Base-by-base conservation (phyloP, 2,888 invertebrate species). In the Mythimna lalbum region DNA sequence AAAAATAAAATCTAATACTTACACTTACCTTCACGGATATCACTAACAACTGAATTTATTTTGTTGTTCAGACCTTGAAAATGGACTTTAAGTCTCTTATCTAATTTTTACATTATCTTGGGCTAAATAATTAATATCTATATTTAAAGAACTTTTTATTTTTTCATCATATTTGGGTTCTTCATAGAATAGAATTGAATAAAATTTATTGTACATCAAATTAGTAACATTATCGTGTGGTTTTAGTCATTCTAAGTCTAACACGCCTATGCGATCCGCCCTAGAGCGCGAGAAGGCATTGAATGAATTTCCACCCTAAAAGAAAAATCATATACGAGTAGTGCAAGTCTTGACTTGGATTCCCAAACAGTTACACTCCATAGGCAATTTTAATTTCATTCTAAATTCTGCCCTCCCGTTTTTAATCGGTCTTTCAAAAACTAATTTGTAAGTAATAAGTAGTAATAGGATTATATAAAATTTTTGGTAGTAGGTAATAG, bases 11-110 rank as follows among this genome's bases (percentile, higher is more conserved):
- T 63, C 31, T 27, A 14, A 31, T 33, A 33, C 33, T 9, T 33
- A 53, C 21, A 81, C 84, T 84, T 74, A 84, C 84, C 84, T 74
- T 59, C 49, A 73, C 31, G 1, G 62, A 66, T 55, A 19, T 47
- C 66, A 69, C 71, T 19, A 27, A 73, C 43, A 72, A 84, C 76
- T 81, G 50, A 81, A 77, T 52, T 0, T 50, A 49, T 70, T 70
- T 59, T 52, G 57, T 56, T 72, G 53, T 63, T 47, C n/a, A 49
- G 39, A 55, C 73, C 75, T 80, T 68, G 73, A 55, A 63, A 57
- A 55, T 47, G 4, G 33, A 7, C 74, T 55, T 19, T 43, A 43
- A 19, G 27, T 64, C 70, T 82, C 75, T 81, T 79, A 83, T 83
- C 84, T 76, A 71, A 68, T 71, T 72, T 17, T 27, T 21, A 36